phyloP scores from a whole-genome alignment of 1,140 invertebrate species.

The Drosophila willistoni region DNA sequence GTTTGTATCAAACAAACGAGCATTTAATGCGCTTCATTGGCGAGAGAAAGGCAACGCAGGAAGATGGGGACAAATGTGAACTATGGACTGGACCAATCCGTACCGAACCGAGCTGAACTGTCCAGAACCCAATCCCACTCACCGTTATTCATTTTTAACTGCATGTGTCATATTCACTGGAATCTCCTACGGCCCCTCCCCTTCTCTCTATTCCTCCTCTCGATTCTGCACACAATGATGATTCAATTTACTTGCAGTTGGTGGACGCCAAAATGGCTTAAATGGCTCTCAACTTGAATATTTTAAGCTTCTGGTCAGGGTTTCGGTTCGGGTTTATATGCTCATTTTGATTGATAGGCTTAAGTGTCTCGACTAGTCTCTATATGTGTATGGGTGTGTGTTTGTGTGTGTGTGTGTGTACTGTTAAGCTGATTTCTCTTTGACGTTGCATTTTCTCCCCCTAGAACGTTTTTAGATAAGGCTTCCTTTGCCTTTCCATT shows the following conservation, averaged over 20 bases:
- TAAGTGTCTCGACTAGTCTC: constrained; percentile 29
- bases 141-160: constrained; percentile 75
- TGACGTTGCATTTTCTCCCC: constrained; percentile 43
- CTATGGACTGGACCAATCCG: constrained; percentile 7
- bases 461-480: constrained; percentile 42
- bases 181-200: background rate
- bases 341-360: constrained; percentile 74
- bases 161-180: constrained; percentile 46
- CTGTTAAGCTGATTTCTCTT: constrained; percentile 51
- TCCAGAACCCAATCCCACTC: constrained; percentile 36
- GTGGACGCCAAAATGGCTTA: constrained; percentile 52
- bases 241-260: constrained; percentile 74
- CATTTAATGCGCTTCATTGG: constrained; percentile 61
- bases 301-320: constrained; percentile 58
- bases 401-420: constrained; percentile 15
- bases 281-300: constrained; percentile 62
- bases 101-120: constrained; percentile 11
- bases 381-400: background rate
- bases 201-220: background rate
- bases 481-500: constrained; percentile 2
- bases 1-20: constrained; percentile 60
- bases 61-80: background rate
- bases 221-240: constrained; percentile 50
- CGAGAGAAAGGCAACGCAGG: constrained; percentile 25
- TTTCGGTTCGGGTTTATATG: constrained; percentile 53